A percentile compares a stretch with the other conserved stretches of the same genome.
Conservation (phyloP, 2,113 vertebrate genomes). For the Crotalus helleri region DNA sequence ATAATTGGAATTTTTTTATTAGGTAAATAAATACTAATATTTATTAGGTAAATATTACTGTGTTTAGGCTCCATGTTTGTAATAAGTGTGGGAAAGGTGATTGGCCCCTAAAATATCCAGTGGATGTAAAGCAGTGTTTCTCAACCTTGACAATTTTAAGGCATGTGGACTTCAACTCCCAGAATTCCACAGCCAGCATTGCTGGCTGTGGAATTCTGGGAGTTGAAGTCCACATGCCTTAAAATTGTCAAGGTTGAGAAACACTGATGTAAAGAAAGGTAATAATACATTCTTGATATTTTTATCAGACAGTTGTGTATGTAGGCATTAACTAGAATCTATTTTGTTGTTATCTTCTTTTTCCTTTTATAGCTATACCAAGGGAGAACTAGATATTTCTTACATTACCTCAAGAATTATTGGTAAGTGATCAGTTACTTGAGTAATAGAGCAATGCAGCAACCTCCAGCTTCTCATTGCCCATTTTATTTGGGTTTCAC, state of each 20-base stretch:
- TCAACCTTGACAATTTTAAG: no score
- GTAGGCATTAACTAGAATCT: constrained; percentile 2
- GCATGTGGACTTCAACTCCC: no score
- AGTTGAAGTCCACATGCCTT: no score
- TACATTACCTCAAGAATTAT: constrained; percentile 98
- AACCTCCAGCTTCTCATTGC: not conserved
- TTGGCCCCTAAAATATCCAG: not conserved
- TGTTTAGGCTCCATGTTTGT: not conserved
- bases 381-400: constrained; percentile 95
- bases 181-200: no score
- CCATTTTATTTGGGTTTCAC: constrained; percentile 14
- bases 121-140: not conserved
- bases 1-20: not conserved
- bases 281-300: not conserved
- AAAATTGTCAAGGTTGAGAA: no score
- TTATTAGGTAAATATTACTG: not conserved
- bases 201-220: no score
- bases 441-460: not conserved
- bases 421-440: constrained; percentile 72
- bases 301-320: not conserved
- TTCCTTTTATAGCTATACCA: constrained; percentile 83
- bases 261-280: not conserved
- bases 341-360: constrained; percentile 32
- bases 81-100: not conserved
- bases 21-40: not conserved